These are phyloP conservation scores for Cheilosia grossa DNA, from an alignment of 2,888 invertebrate species.

Conservation along the genomic window DNA sequence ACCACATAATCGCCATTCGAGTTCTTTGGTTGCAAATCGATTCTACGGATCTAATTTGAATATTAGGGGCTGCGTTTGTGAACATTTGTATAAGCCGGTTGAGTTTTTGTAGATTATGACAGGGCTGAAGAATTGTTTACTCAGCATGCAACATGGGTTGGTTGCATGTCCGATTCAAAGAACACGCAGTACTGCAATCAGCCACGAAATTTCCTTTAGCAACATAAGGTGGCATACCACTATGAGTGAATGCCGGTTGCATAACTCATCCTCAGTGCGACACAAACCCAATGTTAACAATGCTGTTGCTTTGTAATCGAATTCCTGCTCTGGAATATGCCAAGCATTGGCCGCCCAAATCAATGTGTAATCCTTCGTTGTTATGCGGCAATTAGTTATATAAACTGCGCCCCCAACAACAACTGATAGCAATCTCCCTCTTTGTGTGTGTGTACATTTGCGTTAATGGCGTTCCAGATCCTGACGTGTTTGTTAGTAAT, in stretches of 20 bases:
- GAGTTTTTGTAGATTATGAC: neutral
- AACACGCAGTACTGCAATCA: constrained; percentile 37
- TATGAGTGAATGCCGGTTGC: constrained; percentile 2
- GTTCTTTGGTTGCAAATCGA: constrained; percentile 11
- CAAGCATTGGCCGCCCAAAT: too few relatives aligned
- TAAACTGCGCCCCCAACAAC: neutral
- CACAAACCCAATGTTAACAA: neutral
- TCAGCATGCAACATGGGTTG: neutral
- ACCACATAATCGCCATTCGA: constrained; percentile 33
- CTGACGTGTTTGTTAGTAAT: constrained; percentile 9
- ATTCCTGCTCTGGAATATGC: neutral
- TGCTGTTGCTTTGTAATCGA: neutral
- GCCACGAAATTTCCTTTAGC: constrained; percentile 1
- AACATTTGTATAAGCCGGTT: neutral
- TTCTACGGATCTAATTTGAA: neutral
- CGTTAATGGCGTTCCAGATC: neutral
- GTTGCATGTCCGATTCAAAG: constrained; percentile 21
- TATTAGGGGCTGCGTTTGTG: neutral
- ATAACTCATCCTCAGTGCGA: neutral
- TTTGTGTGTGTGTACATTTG: constrained; percentile 2
- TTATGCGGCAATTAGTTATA: neutral
- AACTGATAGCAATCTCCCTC: constrained; percentile 33
- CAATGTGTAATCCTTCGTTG: too few relatives aligned
- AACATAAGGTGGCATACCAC: neutral
- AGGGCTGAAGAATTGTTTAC: neutral